Base-by-base conservation (phyloP, 1,140 invertebrate genomes). In the Conopomorpha cramerella region DNA sequence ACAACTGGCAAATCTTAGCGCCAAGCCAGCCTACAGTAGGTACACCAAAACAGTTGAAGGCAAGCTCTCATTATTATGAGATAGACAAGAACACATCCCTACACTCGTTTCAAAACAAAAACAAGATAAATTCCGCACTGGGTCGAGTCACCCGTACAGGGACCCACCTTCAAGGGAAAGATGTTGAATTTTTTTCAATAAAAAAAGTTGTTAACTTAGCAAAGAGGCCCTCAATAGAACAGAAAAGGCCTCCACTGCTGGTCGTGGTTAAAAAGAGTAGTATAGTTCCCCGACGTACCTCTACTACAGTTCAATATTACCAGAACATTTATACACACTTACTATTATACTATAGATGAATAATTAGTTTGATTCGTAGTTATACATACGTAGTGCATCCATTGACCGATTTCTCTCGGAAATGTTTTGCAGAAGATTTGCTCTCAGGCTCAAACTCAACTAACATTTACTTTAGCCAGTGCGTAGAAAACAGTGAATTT, bases 121-220 rank as follows among this genome's bases (percentile, higher is more conserved):
- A 64, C 60, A 71, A 64, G 76, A 71, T 80, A 72, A 79, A 81
- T 81, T 78, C 78, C 74, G 79, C 84, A 87, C 84, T 86, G 86
- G 87, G 86, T 87, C 87, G 87, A 84, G 85, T 88, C 87, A 87
- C 89, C 88, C 87, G 88, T 88, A 87, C 87, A 87, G n/a, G n/a
- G 86, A 89, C 89, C 87, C 89, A 87, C 87, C 87, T 90, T 90
- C 87, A n/a, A n/a, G n/a, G n/a, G n/a, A 86, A 82, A 82, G 81
- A 86, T 87, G 84, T 88, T 86, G 82, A 85, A 86, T 86, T 89
- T 89, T 86, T 88, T 88, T 85, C 82, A 87, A 86, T 85, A 82
- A 81, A 78, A 77, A 72, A 84, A 84, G 82, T 81, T 78, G 79
- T 82, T 77, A 84, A 85, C 83, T 81, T 82, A 83, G 84, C 84